Conservation (phyloP, 2,888 invertebrate genomes). For the Tachina fera region DNA sequence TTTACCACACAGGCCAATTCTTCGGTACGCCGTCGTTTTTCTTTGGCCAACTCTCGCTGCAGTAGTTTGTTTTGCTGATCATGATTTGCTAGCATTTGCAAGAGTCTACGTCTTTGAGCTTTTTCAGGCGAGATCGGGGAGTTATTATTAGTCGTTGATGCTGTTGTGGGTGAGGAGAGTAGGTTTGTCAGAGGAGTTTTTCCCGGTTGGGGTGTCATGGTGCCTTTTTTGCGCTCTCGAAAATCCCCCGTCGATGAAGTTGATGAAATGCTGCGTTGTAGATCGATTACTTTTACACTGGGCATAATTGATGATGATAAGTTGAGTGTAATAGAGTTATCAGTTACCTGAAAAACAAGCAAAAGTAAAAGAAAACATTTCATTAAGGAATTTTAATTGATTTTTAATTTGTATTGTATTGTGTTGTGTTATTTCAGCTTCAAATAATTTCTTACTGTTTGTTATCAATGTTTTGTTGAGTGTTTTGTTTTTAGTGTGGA, state of each 20-base stretch:
- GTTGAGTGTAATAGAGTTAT: conserved; percentile 76
- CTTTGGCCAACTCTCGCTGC: conserved; percentile 81
- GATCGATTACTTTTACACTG: conserved; percentile 75
- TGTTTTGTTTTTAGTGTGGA: neutral
- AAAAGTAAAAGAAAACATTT: conserved; percentile 33
- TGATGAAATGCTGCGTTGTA: conserved; percentile 78
- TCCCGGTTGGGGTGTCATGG: conserved; percentile 65
- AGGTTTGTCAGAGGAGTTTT: conserved; percentile 46
- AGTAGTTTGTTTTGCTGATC: conserved; percentile 81
- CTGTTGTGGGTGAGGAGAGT: conserved; percentile 43
- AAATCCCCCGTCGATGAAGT: conserved; percentile 76
- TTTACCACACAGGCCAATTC: conserved; percentile 82
- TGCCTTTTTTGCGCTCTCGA: conserved; percentile 72
- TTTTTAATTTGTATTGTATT: conserved; percentile 29
- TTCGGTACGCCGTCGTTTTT: conserved; percentile 81
- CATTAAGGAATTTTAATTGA: conserved; percentile 47
- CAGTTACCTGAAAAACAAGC: conserved; percentile 76
- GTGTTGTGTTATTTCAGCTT: neutral
- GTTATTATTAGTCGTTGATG: neutral
- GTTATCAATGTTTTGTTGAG: conserved; percentile 32
- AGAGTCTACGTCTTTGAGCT: conserved; percentile 77
- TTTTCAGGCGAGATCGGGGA: conserved; percentile 73
- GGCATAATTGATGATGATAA: conserved; percentile 71
- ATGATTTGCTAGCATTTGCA: conserved; percentile 80
- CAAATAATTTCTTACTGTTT: neutral